Evolutionary conservation across 2,797 vertebrate species (phyloP).

Genomic region (Phoebastria nigripes): DNA sequence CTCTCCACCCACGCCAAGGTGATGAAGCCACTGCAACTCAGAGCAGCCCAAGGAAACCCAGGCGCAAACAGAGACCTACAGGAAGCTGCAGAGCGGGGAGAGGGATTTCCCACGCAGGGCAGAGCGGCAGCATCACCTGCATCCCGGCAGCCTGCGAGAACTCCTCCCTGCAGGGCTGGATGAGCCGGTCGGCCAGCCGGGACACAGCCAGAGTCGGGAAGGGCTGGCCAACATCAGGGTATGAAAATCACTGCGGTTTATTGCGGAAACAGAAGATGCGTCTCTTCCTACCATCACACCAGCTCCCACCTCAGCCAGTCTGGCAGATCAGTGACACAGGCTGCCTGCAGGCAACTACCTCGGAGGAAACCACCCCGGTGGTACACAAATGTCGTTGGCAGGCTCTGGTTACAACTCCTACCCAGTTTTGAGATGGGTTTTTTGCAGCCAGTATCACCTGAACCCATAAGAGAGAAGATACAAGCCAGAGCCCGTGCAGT

Average conservation of each 20-base stretch:
- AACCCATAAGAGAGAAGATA: not conserved
- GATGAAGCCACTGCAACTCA: fast-evolving
- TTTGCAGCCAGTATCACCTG: not conserved
- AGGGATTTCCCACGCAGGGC: not conserved
- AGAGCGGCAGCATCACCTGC: not conserved
- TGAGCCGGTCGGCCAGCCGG: not conserved
- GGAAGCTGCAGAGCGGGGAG: not conserved
- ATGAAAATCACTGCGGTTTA: not conserved
- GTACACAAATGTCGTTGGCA: not conserved
- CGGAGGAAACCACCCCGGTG: not conserved
- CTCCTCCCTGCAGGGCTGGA: conserved; percentile 17
- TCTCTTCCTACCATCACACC: not conserved
- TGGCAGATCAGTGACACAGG: not conserved
- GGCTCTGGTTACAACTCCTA: not conserved
- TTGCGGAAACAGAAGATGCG: not conserved
- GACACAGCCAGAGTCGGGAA: not conserved
- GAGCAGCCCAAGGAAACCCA: not conserved
- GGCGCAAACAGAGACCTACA: fast-evolving
- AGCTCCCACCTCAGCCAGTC: not conserved
- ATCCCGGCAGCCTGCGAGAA: fast-evolving
- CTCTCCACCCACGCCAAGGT: not conserved
- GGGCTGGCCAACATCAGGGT: not conserved
- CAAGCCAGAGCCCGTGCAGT: not conserved
- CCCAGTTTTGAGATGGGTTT: not conserved
- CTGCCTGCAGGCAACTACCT: not conserved